phyloP scores from a whole-genome alignment of 2,888 invertebrate species.

The Hirtodrosophila histrioides region DNA sequence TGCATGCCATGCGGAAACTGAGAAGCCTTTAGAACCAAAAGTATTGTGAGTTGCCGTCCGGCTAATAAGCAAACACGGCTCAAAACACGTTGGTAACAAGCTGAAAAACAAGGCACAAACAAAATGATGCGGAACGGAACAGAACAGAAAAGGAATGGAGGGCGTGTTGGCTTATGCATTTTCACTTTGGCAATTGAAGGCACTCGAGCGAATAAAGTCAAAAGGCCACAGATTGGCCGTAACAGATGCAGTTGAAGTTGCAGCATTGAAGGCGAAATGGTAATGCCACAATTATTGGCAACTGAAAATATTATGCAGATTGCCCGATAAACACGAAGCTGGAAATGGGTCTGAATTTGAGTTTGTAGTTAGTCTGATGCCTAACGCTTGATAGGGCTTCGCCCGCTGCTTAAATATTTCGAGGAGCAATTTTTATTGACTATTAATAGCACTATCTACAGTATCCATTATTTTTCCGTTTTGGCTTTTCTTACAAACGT shows the following conservation, averaged over 20 bases:
- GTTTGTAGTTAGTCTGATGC: not conserved
- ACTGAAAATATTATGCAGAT: conserved; percentile 49
- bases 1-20: conserved; percentile 50
- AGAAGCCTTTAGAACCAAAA: not conserved
- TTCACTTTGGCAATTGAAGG: conserved; percentile 7
- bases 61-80: conserved; percentile 26
- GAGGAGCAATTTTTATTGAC: not conserved
- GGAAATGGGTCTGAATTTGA: not conserved
- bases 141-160: not conserved
- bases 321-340: conserved; percentile 42
- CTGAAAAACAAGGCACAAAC: not conserved
- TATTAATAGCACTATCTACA: too few relatives aligned
- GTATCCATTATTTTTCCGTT: too few relatives aligned
- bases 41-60: conserved; percentile 3
- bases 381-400: not conserved
- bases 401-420: not conserved
- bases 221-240: conserved; percentile 15
- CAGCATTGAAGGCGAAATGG: conserved; percentile 13
- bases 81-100: conserved; percentile 16
- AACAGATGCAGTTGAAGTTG: conserved; percentile 1
- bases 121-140: conserved; percentile 4
- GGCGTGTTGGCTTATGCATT: not conserved
- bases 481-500: too few relatives aligned
- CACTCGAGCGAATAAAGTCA: conserved; percentile 18
- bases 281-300: conserved; percentile 34